Conservation (phyloP, 2,888 invertebrate genomes). For the Patella pellucida region DNA sequence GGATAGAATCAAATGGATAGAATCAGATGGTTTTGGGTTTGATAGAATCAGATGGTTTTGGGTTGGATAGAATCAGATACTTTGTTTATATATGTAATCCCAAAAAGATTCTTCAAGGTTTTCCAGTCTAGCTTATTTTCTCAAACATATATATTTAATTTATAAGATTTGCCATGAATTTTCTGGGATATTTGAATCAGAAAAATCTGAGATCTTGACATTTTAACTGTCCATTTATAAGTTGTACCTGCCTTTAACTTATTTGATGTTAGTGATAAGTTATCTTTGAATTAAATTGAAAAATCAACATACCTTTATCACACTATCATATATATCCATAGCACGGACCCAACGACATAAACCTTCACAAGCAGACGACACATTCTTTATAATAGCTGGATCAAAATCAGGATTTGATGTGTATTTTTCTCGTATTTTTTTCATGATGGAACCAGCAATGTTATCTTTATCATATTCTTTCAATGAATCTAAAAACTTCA, state of each 20-base stretch:
- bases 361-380: conserved; percentile 71
- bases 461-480: conserved; percentile 71
- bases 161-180: too few relatives aligned
- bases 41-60: too few relatives aligned
- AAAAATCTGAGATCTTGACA: not conserved
- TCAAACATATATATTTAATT: too few relatives aligned
- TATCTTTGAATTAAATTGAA: not conserved
- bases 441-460: conserved; percentile 63
- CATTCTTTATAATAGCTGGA: conserved; percentile 67
- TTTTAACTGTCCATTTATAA: not conserved
- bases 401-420: conserved; percentile 68
- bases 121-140: too few relatives aligned
- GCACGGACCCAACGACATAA: conserved; percentile 70
- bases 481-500: conserved; percentile 68
- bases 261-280: not conserved
- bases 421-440: conserved; percentile 66
- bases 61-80: too few relatives aligned
- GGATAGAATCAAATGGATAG: too few relatives aligned
- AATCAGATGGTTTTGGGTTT: too few relatives aligned
- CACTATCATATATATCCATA: conserved; percentile 68
- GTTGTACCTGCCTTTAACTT: not conserved
- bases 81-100: too few relatives aligned
- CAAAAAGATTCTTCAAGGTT: too few relatives aligned
- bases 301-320: conserved; percentile 58
- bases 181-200: too few relatives aligned